Conservation (phyloP, 2,797 vertebrate genomes). For the Setipinna tenuifilis region DNA sequence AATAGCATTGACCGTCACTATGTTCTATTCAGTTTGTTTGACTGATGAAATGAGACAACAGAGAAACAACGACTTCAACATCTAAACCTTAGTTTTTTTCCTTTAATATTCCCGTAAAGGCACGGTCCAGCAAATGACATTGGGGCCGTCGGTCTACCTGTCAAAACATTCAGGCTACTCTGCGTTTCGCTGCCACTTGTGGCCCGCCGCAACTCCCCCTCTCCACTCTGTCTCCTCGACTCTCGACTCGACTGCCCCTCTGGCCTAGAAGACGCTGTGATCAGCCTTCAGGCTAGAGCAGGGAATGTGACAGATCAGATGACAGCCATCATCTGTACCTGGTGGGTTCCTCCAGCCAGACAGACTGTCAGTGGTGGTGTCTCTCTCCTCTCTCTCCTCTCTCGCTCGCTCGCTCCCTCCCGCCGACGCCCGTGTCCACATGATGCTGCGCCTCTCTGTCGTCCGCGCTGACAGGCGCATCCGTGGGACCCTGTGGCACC, state of each 20-base stretch:
- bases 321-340: conserved; percentile 17
- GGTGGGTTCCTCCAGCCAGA: background rate
- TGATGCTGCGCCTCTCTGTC: background rate
- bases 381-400: background rate
- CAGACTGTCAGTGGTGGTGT: background rate
- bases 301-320: background rate
- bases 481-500: background rate
- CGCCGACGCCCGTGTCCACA: too few relatives aligned
- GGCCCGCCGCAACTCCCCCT: background rate
- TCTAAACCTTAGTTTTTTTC: background rate
- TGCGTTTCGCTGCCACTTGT: background rate
- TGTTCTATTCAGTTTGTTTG: background rate
- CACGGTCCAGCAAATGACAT: background rate
- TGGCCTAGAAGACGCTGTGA: background rate
- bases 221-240: background rate
- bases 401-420: background rate
- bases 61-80: background rate
- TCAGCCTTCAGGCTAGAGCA: background rate
- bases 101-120: background rate
- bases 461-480: background rate
- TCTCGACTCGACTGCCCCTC: background rate
- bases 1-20: background rate
- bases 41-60: background rate
- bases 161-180: background rate
- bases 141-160: background rate